Evolutionary conservation across 2,888 invertebrate species (phyloP).

Genomic region (Dynastes grantii): DNA sequence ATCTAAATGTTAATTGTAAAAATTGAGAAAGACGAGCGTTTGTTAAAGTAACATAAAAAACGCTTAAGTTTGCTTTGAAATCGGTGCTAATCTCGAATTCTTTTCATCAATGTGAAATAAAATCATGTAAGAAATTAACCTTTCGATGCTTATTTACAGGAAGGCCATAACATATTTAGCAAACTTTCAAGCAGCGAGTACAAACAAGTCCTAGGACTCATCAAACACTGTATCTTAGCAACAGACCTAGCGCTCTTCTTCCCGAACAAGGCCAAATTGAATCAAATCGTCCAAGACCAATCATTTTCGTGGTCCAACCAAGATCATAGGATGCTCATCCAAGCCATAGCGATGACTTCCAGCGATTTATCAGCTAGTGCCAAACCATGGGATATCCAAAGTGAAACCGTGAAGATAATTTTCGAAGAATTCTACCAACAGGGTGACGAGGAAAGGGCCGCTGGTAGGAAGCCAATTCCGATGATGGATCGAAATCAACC

Average conservation of each 20-base stretch:
- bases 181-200: slow-evolving; percentile 82
- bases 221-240: slow-evolving; percentile 88
- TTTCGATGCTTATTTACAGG: slow-evolving; percentile 72
- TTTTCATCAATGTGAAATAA: too few species aligned
- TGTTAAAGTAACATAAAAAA: too few species aligned
- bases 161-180: slow-evolving; percentile 89
- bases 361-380: slow-evolving; percentile 88
- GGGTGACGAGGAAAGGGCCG: slow-evolving; percentile 70
- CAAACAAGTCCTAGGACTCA: slow-evolving; percentile 82
- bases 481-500: slow-evolving; percentile 81
- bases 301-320: slow-evolving; percentile 78
- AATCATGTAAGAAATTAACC: too few species aligned
- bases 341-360: slow-evolving; percentile 88
- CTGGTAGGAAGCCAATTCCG: slow-evolving; percentile 81
- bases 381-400: slow-evolving; percentile 88
- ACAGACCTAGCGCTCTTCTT: slow-evolving; percentile 89
- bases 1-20: slow-evolving; percentile 20
- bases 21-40: too few species aligned
- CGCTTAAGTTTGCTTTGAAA: too few species aligned
- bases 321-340: slow-evolving; percentile 80
- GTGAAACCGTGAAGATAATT: slow-evolving; percentile 84
- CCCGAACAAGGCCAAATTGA: slow-evolving; percentile 79
- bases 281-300: slow-evolving; percentile 72
- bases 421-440: slow-evolving; percentile 89
- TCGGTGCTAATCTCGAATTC: too few species aligned